Percentiles rank a stretch among this genome's conserved stretches.
These are phyloP conservation scores for Cyprinodon diabolis DNA, from an alignment of 2,797 vertebrate genomes.

Conservation along the genomic window DNA sequence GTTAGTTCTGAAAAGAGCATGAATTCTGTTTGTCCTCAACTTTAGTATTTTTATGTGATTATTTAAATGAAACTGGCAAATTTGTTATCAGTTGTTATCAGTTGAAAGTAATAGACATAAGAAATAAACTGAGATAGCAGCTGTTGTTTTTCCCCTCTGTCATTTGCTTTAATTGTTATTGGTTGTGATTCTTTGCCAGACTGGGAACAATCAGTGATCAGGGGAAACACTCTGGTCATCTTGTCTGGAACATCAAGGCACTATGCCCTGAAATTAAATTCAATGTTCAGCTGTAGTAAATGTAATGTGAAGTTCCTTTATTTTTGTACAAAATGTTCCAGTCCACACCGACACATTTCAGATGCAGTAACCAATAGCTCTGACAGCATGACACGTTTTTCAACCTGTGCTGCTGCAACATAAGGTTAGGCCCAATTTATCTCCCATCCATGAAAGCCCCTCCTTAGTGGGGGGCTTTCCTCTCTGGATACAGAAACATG, in stretches of 20 bases:
- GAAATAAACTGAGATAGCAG: not conserved
- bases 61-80: no score
- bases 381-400: conserved; percentile 16
- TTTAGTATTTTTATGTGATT: no score
- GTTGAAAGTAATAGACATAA: not conserved
- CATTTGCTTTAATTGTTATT: not conserved
- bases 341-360: conserved; percentile 16
- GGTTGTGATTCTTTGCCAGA: not conserved
- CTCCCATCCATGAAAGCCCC: conserved; percentile 11
- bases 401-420: conserved; percentile 18
- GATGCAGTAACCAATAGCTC: conserved; percentile 17
- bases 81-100: no score
- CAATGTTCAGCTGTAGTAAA: conserved; percentile 10
- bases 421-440: conserved; percentile 22
- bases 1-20: no score
- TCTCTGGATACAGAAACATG: not conserved
- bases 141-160: not conserved
- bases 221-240: not conserved
- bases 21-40: no score
- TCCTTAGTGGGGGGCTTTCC: not conserved
- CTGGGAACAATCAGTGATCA: conserved; percentile 13
- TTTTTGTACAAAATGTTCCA: conserved; percentile 42
- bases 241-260: conserved; percentile 11
- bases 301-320: conserved; percentile 29
- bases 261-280: conserved; percentile 19